Base-by-base conservation (phyloP, 2,888 invertebrate species). In the Phyto melanocephala region DNA sequence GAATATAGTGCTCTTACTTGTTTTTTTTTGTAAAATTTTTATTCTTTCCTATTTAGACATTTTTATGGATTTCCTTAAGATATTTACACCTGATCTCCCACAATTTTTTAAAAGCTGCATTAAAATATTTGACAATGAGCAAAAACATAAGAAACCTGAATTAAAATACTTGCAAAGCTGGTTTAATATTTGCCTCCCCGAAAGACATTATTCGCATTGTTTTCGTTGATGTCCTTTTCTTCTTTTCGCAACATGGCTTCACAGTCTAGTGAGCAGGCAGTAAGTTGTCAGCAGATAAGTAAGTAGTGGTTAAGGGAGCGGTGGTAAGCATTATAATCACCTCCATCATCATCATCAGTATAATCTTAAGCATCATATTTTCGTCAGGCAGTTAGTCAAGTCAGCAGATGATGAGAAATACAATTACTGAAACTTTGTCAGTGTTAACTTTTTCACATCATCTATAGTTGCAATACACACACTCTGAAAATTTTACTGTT, bases 1-100 rank as follows among this genome's bases (percentile, higher is more conserved):
- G n/a, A n/a, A n/a, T n/a, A n/a, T n/a, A n/a, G n/a, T n/a, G n/a
- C n/a, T n/a, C n/a, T n/a, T n/a, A n/a, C n/a, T n/a, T n/a, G n/a
- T n/a, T n/a, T n/a, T n/a, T n/a, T n/a, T n/a, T n/a, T n/a, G n/a
- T n/a, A n/a, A 33, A 71, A 28, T 56, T 10, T 67, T 60, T 45
- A 40, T 47, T 63, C 35, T 17, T 58, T 62, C 4, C 40, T 65
- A 24, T 71, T 58, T 37, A 15, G 37, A 52, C 56, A 65, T 75
- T 75, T 81, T 74, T 78, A 74, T 70, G 70, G 65, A 75, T 82
- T 70, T 70, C 17, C 65, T 58, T 45, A 65, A 78, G 67, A 70
- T 20, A 75, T 81, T 82, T 78, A 63, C 81, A 81, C 78, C 81
- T 82, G 81, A 78, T 68, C 70, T 58, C 70, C 45, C 63, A 71